Evolutionary conservation across 2,888 invertebrate species (phyloP), one percentile per base, ranked within the genome.

Genomic region (Lithophane leautieri): DNA sequence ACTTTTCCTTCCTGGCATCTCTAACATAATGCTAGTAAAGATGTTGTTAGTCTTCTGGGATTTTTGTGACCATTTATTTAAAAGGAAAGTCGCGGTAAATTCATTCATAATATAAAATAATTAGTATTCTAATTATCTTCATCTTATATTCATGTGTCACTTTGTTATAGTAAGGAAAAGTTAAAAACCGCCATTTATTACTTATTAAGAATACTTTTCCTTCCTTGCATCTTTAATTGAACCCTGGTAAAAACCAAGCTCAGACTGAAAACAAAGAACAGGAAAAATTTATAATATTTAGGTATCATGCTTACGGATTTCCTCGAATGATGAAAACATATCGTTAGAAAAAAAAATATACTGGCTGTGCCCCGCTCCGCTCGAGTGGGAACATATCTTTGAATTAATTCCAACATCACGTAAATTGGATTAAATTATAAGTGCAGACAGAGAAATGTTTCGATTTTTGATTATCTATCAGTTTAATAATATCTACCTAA

Each of bases 231-330:
- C 25, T 70, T 82, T 58, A 69, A 71, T 47, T 28, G 50, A 42
- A 4, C 16, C 12, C 40, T 69, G 79, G 83, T 74, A 75, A 79
- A 79, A 69, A 56, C 81, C 83, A 82, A 66, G 4, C 56, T 54
- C 14, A 22, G 22, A 56, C 62, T 56, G 8, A 8, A 61, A 14
- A 69, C 56, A 62, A 58, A 47, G 28, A 54, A 79, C 68, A 79
- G 83, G 81, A 83, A 83, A 81, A 63, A 16, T 61, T 54, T 54
- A 16, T 40, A 66, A 28, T 12, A 40, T 42, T 40, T 66, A 75
- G 16, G 75, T 69, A 69, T 40, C 42, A 34, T 22, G 12, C 19
- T 42, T 28, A 58, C 74, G 40, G 7, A 14, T 28, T 68, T 81
- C 69, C 76, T 66, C 16, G 42, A 66, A 25, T 19, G 42, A 60